Percentiles rank a stretch among this genome's conserved stretches.
Conservation (phyloP, 2,888 invertebrate genomes). For the Clusia tigrina region DNA sequence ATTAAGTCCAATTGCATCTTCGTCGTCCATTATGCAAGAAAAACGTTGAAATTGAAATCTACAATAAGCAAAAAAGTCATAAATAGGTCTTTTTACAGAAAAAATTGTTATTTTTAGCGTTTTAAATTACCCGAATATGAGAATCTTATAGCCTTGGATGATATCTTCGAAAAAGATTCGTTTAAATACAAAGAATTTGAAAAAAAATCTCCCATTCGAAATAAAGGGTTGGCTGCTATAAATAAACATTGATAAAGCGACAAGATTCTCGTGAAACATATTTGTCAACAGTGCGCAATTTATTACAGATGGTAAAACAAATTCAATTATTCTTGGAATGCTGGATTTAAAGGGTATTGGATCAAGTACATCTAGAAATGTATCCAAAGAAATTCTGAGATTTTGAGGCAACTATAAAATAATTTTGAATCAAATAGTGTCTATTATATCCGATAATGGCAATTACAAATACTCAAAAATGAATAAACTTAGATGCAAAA, state of each 20-base stretch:
- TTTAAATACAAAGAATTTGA: slow-evolving; percentile 27
- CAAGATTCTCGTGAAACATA: slow-evolving; percentile 17
- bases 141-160: slow-evolving; percentile 20
- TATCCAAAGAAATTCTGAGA: slow-evolving; percentile 19
- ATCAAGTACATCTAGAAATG: slow-evolving; percentile 22
- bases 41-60: slow-evolving; percentile 20
- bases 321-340: slow-evolving; percentile 31
- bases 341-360: slow-evolving; percentile 29
- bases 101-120: slow-evolving; percentile 31
- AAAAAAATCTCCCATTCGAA: slow-evolving; percentile 15
- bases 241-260: slow-evolving; percentile 30
- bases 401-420: slow-evolving; percentile 31
- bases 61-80: slow-evolving; percentile 28
- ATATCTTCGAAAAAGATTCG: slow-evolving; percentile 19
- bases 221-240: slow-evolving; percentile 23
- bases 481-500: too few relatives aligned
- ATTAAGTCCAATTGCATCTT: neutral
- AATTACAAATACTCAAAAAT: too few relatives aligned
- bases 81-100: slow-evolving; percentile 34
- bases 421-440: slow-evolving; percentile 30
- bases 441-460: slow-evolving; percentile 32
- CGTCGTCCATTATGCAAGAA: neutral
- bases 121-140: slow-evolving; percentile 32
- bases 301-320: slow-evolving; percentile 21
- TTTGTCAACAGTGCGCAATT: slow-evolving; percentile 34